Evolutionary conservation across 2,888 invertebrate genomes (phyloP).

Genomic region (Psylliodes chrysocephalus): DNA sequence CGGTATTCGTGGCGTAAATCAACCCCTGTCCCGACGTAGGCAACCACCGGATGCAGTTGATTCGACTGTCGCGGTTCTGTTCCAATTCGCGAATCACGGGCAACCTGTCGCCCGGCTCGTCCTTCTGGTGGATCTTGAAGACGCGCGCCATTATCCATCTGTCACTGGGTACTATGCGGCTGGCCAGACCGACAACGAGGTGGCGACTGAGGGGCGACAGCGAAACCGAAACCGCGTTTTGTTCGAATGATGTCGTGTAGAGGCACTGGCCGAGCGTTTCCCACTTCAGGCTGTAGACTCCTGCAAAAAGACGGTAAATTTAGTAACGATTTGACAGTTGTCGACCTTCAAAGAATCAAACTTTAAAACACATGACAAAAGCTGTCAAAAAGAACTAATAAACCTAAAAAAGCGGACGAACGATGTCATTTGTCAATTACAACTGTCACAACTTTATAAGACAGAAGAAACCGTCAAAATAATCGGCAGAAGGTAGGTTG

Average conservation of each 20-base stretch:
- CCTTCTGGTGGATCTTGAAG: slow-evolving; percentile 61
- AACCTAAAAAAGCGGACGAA: too few relatives aligned
- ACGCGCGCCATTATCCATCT: slow-evolving; percentile 62
- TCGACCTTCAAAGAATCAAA: too few relatives aligned
- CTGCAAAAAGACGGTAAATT: slow-evolving; percentile 64
- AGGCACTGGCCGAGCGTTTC: slow-evolving; percentile 80
- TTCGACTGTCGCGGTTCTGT: slow-evolving; percentile 70
- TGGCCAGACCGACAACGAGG: slow-evolving; percentile 82
- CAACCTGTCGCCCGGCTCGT: slow-evolving; percentile 58
- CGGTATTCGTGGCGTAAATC: slow-evolving; percentile 87
- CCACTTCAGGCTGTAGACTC: slow-evolving; percentile 83
- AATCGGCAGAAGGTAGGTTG: too few relatives aligned
- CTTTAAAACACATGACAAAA: too few relatives aligned
- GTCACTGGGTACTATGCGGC: slow-evolving; percentile 70
- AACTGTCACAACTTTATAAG: too few relatives aligned
- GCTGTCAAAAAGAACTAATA: too few relatives aligned
- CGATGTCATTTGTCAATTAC: too few relatives aligned
- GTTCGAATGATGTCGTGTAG: slow-evolving; percentile 80
- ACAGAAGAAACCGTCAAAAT: too few relatives aligned
- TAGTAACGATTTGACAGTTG: too few relatives aligned
- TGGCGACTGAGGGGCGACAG: slow-evolving; percentile 84
- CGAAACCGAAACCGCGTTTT: slow-evolving; percentile 85
- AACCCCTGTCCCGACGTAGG: slow-evolving; percentile 86
- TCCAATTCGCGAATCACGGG: slow-evolving; percentile 74
- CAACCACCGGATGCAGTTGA: slow-evolving; percentile 88